A percentile compares a stretch with the other conserved stretches of the same genome.
phyloP scores from a whole-genome alignment of 1,140 invertebrate species.

The Drosophila kanapiae region DNA sequence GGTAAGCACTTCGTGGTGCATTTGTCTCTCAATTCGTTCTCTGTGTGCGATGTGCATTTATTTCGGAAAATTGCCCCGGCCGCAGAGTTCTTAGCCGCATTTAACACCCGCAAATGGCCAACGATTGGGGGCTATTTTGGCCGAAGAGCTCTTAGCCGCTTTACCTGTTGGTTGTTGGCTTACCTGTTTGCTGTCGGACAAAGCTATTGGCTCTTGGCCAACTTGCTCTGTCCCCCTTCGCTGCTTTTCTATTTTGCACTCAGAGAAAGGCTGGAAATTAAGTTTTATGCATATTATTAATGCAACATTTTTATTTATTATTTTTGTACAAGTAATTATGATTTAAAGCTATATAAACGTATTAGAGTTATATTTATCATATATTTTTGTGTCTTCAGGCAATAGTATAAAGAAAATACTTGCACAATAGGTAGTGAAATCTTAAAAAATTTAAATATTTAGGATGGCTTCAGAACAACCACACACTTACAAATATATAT shows the following conservation, averaged over 20 bases:
- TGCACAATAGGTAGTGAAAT: no score
- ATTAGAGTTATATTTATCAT: no score
- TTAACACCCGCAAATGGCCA: slow-evolving; percentile 62
- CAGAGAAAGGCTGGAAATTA: neutral
- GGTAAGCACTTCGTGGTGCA: slow-evolving; percentile 20
- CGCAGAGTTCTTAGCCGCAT: slow-evolving; percentile 40
- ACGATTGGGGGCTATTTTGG: slow-evolving; percentile 32
- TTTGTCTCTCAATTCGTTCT: slow-evolving; percentile 31
- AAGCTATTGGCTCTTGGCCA: slow-evolving; percentile 20
- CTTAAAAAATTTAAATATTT: no score
- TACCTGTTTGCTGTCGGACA: slow-evolving; percentile 17
- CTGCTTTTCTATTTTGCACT: neutral
- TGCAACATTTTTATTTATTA: neutral
- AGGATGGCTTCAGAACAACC: no score
- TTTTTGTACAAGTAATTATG: neutral
- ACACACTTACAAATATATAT: no score
- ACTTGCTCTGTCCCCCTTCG: slow-evolving; percentile 3
- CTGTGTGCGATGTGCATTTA: slow-evolving; percentile 16
- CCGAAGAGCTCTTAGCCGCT: slow-evolving; percentile 3
- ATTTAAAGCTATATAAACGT: no score
- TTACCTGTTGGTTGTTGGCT: slow-evolving; percentile 2
- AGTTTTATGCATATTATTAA: neutral
- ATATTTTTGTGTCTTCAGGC: no score
- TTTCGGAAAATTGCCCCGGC: slow-evolving; percentile 17
- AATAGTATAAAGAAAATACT: no score